Conservation (phyloP, 2,888 invertebrate species). For the Dicyrtomina minuta region DNA sequence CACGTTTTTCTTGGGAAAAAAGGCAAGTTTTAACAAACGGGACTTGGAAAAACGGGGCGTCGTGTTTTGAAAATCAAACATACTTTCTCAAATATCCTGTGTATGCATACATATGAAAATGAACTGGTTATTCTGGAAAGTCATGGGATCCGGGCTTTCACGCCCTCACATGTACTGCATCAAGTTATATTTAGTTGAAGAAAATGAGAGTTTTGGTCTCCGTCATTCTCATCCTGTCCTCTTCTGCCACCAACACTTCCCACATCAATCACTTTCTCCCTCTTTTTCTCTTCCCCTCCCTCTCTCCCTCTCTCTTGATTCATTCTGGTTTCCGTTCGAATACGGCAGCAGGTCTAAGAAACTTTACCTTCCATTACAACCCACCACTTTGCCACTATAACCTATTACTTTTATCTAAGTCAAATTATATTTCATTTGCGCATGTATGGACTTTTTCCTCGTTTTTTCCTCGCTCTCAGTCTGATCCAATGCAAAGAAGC, state of each 20-base stretch:
- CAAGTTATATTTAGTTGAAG: too few relatives aligned
- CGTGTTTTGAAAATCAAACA: conserved; percentile 35
- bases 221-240: neutral
- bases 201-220: neutral
- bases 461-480: too few relatives aligned
- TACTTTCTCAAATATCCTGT: conserved; percentile 20
- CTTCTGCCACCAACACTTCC: conserved; percentile 14
- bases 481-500: too few relatives aligned
- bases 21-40: conserved; percentile 52
- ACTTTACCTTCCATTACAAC: too few relatives aligned
- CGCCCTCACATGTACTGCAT: too few relatives aligned
- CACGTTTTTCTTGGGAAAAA: conserved; percentile 45
- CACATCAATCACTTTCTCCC: conserved; percentile 22
- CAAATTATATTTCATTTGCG: too few relatives aligned
- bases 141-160: too few relatives aligned
- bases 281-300: neutral
- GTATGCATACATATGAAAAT: neutral
- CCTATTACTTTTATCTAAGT: too few relatives aligned
- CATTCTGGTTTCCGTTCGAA: neutral
- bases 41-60: conserved; percentile 44
- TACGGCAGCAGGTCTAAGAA: neutral
- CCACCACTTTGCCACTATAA: too few relatives aligned
- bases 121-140: too few relatives aligned
- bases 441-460: too few relatives aligned
- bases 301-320: conserved; percentile 4